Conservation (phyloP, 2,888 invertebrate species). For the Hermaeophaga mercurialis region DNA sequence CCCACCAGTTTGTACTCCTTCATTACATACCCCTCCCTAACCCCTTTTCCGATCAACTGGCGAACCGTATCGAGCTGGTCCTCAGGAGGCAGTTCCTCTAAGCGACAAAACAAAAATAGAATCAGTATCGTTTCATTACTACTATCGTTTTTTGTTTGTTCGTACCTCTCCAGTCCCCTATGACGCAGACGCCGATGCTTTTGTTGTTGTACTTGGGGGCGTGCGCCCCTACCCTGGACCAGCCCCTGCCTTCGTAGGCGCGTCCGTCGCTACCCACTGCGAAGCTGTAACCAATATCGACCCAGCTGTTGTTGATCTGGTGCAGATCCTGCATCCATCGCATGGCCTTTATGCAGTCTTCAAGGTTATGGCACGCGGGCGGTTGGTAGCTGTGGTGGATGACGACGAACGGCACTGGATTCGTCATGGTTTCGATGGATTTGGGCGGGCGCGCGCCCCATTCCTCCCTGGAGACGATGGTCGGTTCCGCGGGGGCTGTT, state of each 20-base stretch:
- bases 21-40: constrained; percentile 65
- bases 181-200: constrained; percentile 74
- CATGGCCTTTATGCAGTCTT: constrained; percentile 64
- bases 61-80: constrained; percentile 65
- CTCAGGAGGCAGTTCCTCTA: constrained; percentile 65
- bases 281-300: constrained; percentile 75
- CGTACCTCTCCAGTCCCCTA: constrained; percentile 75
- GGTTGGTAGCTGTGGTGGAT: constrained; percentile 75
- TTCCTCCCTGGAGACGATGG: constrained; percentile 58
- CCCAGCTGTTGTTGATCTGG: constrained; percentile 65
- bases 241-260: constrained; percentile 74
- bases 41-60: constrained; percentile 66
- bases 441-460: constrained; percentile 66
- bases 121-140: too few relatives aligned
- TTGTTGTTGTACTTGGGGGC: constrained; percentile 69
- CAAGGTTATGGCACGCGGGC: constrained; percentile 62
- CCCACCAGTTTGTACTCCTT: constrained; percentile 67
- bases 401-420: constrained; percentile 70
- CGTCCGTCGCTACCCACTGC: constrained; percentile 74
- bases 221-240: constrained; percentile 73
- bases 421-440: constrained; percentile 57
- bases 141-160: too few relatives aligned
- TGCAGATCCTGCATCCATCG: constrained; percentile 70
- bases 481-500: constrained; percentile 31
- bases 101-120: constrained; percentile 38